Conservation (phyloP, 2,797 vertebrate species). For the Dermochelys coriacea region DNA sequence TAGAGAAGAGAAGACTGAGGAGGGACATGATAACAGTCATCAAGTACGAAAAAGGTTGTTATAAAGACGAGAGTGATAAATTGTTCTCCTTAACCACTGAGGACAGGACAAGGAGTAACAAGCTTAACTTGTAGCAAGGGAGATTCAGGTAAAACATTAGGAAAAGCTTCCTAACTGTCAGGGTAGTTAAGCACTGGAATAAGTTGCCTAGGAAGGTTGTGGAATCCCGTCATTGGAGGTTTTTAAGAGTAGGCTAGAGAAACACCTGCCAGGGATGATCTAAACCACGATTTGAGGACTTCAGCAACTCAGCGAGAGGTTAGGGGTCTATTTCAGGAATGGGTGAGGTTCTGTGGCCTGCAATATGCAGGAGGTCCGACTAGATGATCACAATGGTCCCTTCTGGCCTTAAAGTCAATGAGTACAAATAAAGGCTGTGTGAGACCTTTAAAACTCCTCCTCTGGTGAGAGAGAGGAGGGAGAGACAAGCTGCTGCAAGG, state of each 20-base stretch:
- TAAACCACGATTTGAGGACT: too few species aligned
- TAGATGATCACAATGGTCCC: too few species aligned
- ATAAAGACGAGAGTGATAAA: neutral
- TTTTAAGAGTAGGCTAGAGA: neutral
- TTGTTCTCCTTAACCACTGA: neutral
- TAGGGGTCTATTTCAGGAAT: too few species aligned
- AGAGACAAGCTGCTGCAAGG: too few species aligned
- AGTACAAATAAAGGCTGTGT: too few species aligned
- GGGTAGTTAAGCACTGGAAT: neutral
- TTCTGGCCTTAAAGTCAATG: too few species aligned
- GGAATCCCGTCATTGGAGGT: neutral
- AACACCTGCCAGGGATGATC: neutral
- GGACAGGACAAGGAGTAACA: neutral
- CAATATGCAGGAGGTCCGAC: too few species aligned
- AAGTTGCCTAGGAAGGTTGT: neutral
- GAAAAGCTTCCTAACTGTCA: neutral
- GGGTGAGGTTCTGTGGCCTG: too few species aligned
- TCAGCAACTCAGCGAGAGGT: too few species aligned
- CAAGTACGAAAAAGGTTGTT: neutral
- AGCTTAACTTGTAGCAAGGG: neutral
- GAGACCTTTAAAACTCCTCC: too few species aligned
- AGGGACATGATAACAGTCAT: neutral
- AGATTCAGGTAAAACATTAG: neutral
- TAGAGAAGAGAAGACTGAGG: neutral
- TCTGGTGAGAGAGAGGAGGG: too few species aligned